These are phyloP conservation scores for Diachrysia chrysitis DNA, from an alignment of 2,888 invertebrate species.

Conservation along the genomic window DNA sequence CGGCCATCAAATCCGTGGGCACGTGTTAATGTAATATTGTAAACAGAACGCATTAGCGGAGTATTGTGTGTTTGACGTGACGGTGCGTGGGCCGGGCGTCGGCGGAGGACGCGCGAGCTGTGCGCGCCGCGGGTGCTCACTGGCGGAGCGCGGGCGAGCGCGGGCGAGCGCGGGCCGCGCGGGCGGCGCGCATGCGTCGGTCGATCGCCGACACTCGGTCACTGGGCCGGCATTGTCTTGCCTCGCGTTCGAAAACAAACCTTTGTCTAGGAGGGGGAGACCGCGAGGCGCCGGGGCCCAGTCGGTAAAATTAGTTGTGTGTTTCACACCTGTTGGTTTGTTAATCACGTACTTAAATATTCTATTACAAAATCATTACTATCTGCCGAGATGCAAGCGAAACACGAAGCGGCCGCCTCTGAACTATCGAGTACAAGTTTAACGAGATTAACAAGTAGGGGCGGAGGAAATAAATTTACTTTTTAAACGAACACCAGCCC, in stretches of 20 bases:
- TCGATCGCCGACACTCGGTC: conserved; percentile 87
- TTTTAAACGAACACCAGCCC: conserved; percentile 46
- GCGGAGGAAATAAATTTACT: conserved; percentile 46
- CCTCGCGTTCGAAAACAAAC: conserved; percentile 82
- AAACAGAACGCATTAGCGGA: conserved; percentile 57
- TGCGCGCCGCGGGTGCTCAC: conserved; percentile 50
- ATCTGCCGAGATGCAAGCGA: conserved; percentile 45
- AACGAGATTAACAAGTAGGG: conserved; percentile 49
- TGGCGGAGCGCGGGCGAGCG: conserved; percentile 69
- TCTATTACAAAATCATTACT: conserved; percentile 50
- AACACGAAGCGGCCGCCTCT: conserved; percentile 45
- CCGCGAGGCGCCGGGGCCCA: conserved; percentile 81
- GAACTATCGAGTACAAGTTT: conserved; percentile 50
- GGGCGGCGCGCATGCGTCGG: conserved; percentile 86
- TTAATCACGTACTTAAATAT: conserved; percentile 54
- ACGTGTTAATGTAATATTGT: conserved; percentile 55
- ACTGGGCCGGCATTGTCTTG: conserved; percentile 81
- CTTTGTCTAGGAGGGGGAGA: conserved; percentile 82
- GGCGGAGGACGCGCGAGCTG: conserved; percentile 46
- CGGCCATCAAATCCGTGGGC: conserved; percentile 63
- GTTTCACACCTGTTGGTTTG: conserved; percentile 80
- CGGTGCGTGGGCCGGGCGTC: conserved; percentile 43
- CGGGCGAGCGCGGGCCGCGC: conserved; percentile 64
- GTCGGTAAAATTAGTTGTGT: conserved; percentile 73
- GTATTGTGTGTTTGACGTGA: conserved; percentile 47